Base-by-base conservation (phyloP, 2,113 vertebrate genomes). In the Mastomys coucha region DNA sequence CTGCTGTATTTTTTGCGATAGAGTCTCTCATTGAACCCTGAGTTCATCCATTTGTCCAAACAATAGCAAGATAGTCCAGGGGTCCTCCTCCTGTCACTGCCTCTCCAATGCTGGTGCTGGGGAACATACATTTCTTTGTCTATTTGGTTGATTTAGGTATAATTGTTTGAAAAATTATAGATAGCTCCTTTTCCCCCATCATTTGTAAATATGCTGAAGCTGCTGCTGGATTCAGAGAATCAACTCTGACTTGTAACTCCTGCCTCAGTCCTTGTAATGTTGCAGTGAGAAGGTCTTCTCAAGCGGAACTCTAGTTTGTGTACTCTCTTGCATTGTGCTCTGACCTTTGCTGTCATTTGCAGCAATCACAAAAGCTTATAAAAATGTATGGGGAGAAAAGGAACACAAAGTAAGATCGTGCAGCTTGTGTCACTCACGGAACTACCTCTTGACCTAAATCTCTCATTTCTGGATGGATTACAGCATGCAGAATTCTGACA, bases 281-380 rank as follows among this genome's bases (percentile, higher is more conserved):
- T 82, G 36, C 1, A 16, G 17, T 81, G 81, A 73, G 92, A 93
- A 94, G 31, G 39, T 91, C 67, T 90, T 88, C 86, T 60, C 70
- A 20, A 85, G 93, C 91, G 86, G 42, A 92, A 45, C 19, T 49
- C 31, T 33, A 49, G 84, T 67, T 86, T 20, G 5, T 2, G 1
- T 0, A 69, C 7, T 76, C 36, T 24, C 65, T 53, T 51, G 65
- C 39, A 87, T 91, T 95, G 7, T 95, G 28, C 65, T 91, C 88
- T 91, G 22, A 85, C 69, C 75, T 91, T 81, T 22, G 70, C 51
- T 86, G 60, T 92, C 9, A 91, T 94, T 95, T 96, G 88, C 49
- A 95, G 51, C 63, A 10, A 89, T 84, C 87, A 92, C 22, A 95
- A 77, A 93, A 60, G 4, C 24, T 95, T 91, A 42, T 53, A 58